phyloP scores from a whole-genome alignment of 1,140 invertebrate genomes.

The Drosophila quadrilineata region DNA sequence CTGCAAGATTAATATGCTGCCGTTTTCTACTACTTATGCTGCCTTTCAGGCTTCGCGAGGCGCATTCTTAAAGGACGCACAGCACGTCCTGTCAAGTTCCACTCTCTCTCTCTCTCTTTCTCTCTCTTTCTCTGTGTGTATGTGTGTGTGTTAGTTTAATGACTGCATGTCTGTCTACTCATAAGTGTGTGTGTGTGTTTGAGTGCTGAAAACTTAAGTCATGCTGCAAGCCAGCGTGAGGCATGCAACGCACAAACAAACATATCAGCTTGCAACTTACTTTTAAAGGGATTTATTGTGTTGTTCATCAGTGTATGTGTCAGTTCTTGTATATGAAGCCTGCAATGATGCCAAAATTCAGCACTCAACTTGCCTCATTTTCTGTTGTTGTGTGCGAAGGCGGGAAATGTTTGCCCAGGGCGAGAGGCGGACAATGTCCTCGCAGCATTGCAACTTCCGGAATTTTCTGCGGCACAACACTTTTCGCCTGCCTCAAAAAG shows the following conservation, averaged over 20 bases:
- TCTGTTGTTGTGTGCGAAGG: too few relatives aligned
- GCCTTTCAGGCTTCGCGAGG: slow-evolving; percentile 57
- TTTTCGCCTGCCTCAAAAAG: not conserved
- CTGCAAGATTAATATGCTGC: slow-evolving; percentile 73
- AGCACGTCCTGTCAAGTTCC: slow-evolving; percentile 45
- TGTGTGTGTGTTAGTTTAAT: slow-evolving; percentile 43
- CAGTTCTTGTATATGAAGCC: slow-evolving; percentile 18
- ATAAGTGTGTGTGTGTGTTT: slow-evolving; percentile 21
- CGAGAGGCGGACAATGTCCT: not conserved
- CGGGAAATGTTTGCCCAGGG: not conserved
- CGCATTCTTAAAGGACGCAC: slow-evolving; percentile 40
- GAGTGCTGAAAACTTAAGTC: slow-evolving; percentile 71
- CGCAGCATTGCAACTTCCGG: not conserved
- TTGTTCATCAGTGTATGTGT: slow-evolving; percentile 40
- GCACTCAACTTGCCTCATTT: slow-evolving; percentile 66
- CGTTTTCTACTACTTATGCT: slow-evolving; percentile 74
- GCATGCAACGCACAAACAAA: slow-evolving; percentile 50
- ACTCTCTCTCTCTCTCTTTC: too few relatives aligned
- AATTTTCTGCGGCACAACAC: slow-evolving; percentile 8
- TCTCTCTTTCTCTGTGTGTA: too few relatives aligned
- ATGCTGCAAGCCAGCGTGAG: slow-evolving; percentile 34
- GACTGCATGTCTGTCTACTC: slow-evolving; percentile 32
- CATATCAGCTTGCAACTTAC: slow-evolving; percentile 43
- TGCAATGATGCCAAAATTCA: slow-evolving; percentile 72
- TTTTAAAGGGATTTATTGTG: slow-evolving; percentile 72